These are phyloP conservation scores for Astyanax mexicanus DNA, from an alignment of 2,797 vertebrate species.

Conservation along the genomic window DNA sequence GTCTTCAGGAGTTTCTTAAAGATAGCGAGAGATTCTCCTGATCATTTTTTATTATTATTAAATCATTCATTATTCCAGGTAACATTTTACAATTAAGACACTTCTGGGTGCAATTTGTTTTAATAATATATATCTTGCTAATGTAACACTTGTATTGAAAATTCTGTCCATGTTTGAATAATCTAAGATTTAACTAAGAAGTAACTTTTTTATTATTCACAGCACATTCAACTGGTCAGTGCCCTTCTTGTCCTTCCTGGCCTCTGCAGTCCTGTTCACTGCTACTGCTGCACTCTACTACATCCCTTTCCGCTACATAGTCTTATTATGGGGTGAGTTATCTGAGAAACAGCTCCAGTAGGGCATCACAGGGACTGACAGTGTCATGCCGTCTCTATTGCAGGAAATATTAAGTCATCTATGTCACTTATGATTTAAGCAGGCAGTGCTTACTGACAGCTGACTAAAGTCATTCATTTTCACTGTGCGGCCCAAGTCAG, in stretches of 20 bases:
- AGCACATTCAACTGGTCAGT: slow-evolving; percentile 98
- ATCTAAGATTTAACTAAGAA: no score
- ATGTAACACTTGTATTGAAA: no score
- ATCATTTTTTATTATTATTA: no score
- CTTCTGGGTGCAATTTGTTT: no score
- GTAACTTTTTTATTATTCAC: slow-evolving; percentile 45
- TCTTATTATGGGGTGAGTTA: slow-evolving; percentile 96
- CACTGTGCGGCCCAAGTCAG: slow-evolving; percentile 71
- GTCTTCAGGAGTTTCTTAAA: no score
- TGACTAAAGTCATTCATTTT: slow-evolving; percentile 64
- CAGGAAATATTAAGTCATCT: slow-evolving; percentile 49
- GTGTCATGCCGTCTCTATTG: slow-evolving; percentile 44
- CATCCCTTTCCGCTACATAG: slow-evolving; percentile 89
- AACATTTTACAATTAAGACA: no score
- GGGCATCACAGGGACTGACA: background rate
- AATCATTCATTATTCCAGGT: no score
- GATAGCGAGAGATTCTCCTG: no score
- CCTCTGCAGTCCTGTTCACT: slow-evolving; percentile 82
- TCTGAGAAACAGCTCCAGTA: slow-evolving; percentile 36
- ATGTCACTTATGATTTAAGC: slow-evolving; percentile 51
- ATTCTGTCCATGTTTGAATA: no score
- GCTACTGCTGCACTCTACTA: slow-evolving; percentile 82
- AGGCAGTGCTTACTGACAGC: slow-evolving; percentile 62
- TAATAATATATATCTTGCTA: no score
- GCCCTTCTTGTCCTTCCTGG: slow-evolving; percentile 89